Evolutionary conservation across 2,113 vertebrate genomes (phyloP).

Genomic region (Butastur rufipennis): DNA sequence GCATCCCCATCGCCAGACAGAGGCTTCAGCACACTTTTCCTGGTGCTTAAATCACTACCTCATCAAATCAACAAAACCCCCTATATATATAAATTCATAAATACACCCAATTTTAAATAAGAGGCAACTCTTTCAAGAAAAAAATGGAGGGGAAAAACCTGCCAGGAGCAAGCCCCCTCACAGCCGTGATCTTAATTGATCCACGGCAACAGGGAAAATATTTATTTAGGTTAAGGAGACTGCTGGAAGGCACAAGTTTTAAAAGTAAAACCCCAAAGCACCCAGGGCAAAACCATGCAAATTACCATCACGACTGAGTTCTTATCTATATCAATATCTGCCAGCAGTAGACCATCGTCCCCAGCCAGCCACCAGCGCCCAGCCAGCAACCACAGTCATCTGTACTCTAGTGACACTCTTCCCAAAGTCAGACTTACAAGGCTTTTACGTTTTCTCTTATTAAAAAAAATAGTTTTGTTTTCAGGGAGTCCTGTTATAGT

Average conservation of each 20-base stretch:
- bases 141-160: neutral
- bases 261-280: conserved; percentile 13
- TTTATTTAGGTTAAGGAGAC: conserved; percentile 25
- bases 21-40: neutral
- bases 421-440: neutral
- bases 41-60: neutral
- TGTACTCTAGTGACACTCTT: rapidly evolving
- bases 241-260: neutral
- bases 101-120: neutral
- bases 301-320: neutral
- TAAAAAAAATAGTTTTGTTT: neutral
- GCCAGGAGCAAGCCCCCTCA: neutral
- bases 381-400: neutral
- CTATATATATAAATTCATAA: neutral
- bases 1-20: neutral
- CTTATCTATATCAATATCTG: neutral
- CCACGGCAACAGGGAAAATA: neutral
- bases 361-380: neutral
- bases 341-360: neutral
- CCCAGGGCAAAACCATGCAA: neutral
- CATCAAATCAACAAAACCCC: neutral
- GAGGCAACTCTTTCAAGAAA: neutral
- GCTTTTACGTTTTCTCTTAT: neutral
- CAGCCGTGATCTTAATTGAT: neutral
- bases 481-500: neutral